These are phyloP conservation scores for Timema cristinae DNA, from an alignment of 2,888 invertebrate species.

Conservation along the genomic window DNA sequence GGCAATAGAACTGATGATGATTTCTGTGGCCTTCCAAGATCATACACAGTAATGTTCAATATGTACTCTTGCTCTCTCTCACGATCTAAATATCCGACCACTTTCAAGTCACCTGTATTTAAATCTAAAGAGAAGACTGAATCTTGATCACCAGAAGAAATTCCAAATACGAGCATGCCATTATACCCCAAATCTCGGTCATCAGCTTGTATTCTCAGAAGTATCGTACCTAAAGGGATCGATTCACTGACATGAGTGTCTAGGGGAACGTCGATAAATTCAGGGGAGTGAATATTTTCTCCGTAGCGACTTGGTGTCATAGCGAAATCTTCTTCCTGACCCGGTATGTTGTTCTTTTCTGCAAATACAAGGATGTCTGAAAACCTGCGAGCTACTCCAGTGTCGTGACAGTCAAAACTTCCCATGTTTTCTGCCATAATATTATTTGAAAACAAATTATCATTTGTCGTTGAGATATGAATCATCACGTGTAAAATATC, in stretches of 20 bases:
- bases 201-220: constrained; percentile 66
- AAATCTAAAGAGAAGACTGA: constrained; percentile 84
- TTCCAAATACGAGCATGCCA: constrained; percentile 84
- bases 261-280: constrained; percentile 77
- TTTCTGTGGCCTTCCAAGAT: constrained; percentile 78
- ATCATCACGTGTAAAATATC: constrained; percentile 75
- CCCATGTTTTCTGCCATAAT: constrained; percentile 52
- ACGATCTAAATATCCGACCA: constrained; percentile 83
- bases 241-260: constrained; percentile 84
- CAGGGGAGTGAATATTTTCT: constrained; percentile 81
- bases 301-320: constrained; percentile 78
- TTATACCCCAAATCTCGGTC: constrained; percentile 90
- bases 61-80: constrained; percentile 80
- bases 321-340: constrained; percentile 56
- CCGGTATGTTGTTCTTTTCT: constrained; percentile 68
- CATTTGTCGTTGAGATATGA: constrained; percentile 67
- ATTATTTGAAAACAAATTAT: constrained; percentile 44
- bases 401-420: constrained; percentile 77
- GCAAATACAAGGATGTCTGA: constrained; percentile 77
- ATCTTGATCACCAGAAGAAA: constrained; percentile 79
- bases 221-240: constrained; percentile 68
- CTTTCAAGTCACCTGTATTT: constrained; percentile 77
- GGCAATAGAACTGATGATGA: constrained; percentile 71
- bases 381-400: constrained; percentile 74
- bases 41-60: constrained; percentile 82